Percentiles rank a stretch among this genome's conserved stretches.
These are phyloP conservation scores for Phaethornis superciliosus DNA, from an alignment of 2,113 vertebrate species.

Conservation along the genomic window DNA sequence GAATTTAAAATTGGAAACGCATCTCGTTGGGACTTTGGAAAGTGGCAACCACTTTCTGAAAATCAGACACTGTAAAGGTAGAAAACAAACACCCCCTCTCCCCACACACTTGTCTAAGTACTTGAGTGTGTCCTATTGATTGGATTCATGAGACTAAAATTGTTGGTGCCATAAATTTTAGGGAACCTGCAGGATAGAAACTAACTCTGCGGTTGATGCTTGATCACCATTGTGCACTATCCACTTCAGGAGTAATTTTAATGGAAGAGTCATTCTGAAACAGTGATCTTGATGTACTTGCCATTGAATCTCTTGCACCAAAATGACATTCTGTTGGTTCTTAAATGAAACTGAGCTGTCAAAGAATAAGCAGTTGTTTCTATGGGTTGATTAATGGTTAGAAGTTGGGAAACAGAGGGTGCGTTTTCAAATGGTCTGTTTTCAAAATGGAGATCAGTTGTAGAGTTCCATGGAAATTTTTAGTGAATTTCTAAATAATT, in stretches of 20 bases:
- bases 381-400: not conserved
- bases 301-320: not conserved
- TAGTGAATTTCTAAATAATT: not conserved
- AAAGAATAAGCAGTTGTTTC: not conserved
- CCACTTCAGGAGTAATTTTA: not conserved
- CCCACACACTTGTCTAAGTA: not conserved
- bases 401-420: not conserved
- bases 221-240: not conserved
- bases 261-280: not conserved
- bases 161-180: not conserved
- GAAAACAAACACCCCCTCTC: not conserved
- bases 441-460: not conserved
- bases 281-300: not conserved
- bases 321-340: not conserved
- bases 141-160: not conserved
- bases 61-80: not conserved
- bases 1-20: not conserved
- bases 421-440: not conserved
- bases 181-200: not conserved
- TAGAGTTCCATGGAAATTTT: not conserved
- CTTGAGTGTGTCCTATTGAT: not conserved
- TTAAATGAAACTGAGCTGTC: not conserved
- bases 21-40: not conserved
- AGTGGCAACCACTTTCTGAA: not conserved
- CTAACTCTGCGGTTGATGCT: not conserved